A percentile compares a stretch with the other conserved stretches of the same genome.
Evolutionary conservation across 2,888 invertebrate genomes (phyloP).

Genomic region (Hartigia nigra): DNA sequence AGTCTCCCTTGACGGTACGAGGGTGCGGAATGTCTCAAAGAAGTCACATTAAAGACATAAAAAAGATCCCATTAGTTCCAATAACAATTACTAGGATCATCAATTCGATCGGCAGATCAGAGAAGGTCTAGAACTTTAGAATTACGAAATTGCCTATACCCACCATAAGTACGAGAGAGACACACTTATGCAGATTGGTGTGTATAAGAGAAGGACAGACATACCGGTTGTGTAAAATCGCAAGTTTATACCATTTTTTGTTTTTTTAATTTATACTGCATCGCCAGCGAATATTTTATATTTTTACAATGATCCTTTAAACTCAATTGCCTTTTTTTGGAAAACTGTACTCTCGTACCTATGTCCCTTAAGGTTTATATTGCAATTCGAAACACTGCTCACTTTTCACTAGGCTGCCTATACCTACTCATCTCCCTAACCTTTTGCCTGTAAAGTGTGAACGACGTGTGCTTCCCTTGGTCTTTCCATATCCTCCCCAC

Average conservation of each 20-base stretch:
- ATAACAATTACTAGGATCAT: not conserved
- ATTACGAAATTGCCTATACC: not conserved
- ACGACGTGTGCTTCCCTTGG: constrained; percentile 2
- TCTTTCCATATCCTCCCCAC: constrained; percentile 1
- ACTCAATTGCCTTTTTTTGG: not conserved
- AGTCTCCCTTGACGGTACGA: not conserved
- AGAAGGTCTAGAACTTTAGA: not conserved
- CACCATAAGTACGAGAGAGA: not conserved
- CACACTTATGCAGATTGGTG: not conserved
- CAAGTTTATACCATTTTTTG: too few species aligned
- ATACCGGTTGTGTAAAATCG: not conserved
- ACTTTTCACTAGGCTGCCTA: constrained; percentile 6
- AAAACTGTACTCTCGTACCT: not conserved
- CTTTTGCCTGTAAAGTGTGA: not conserved
- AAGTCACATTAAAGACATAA: not conserved
- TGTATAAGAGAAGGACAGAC: not conserved
- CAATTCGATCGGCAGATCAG: not conserved
- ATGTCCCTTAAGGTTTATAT: not conserved
- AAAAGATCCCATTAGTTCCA: not conserved
- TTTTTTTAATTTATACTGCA: too few species aligned
- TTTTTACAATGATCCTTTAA: not conserved
- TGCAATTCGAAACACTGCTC: constrained; percentile 29
- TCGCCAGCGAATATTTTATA: not conserved
- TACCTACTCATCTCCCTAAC: not conserved
- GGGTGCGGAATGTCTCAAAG: not conserved